phyloP scores from a whole-genome alignment of 2,797 vertebrate species.

The Rhodeus uyekii region DNA sequence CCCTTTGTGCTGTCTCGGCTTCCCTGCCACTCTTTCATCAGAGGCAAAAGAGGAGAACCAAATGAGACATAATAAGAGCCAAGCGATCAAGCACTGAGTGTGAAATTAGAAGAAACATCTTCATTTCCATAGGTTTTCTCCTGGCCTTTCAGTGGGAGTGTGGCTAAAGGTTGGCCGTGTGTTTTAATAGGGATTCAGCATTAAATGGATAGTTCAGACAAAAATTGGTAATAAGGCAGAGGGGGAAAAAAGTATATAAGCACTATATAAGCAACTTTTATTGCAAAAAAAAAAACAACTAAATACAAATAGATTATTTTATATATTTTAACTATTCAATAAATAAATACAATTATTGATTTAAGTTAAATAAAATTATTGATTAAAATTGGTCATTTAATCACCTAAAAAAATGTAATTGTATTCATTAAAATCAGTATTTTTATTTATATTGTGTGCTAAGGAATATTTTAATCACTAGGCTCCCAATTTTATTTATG shows the following conservation, averaged over 20 bases:
- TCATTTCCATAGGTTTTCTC: constrained; percentile 78
- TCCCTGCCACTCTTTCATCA: constrained; percentile 76
- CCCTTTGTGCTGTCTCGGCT: constrained; percentile 78
- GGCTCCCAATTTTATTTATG: too few relatives aligned
- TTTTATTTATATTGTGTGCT: neutral
- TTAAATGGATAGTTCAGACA: neutral
- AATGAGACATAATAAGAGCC: constrained; percentile 81
- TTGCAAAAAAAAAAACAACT: neutral
- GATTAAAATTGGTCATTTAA: neutral
- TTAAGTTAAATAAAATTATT: neutral
- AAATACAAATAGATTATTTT: neutral
- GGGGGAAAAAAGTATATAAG: neutral
- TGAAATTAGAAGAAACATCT: constrained; percentile 83
- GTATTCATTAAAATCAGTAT: neutral
- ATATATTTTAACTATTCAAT: neutral
- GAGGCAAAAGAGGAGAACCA: constrained; percentile 77
- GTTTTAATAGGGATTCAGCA: constrained; percentile 60
- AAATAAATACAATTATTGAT: neutral
- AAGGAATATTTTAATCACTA: neutral
- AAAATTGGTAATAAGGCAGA: neutral
- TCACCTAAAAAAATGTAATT: neutral
- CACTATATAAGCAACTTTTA: neutral
- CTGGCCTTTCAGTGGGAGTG: constrained; percentile 49
- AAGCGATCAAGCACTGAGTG: constrained; percentile 78
- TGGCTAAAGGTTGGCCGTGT: constrained; percentile 69